phyloP scores from a whole-genome alignment of 2,888 invertebrate species.

The Ormyrus labotus region DNA sequence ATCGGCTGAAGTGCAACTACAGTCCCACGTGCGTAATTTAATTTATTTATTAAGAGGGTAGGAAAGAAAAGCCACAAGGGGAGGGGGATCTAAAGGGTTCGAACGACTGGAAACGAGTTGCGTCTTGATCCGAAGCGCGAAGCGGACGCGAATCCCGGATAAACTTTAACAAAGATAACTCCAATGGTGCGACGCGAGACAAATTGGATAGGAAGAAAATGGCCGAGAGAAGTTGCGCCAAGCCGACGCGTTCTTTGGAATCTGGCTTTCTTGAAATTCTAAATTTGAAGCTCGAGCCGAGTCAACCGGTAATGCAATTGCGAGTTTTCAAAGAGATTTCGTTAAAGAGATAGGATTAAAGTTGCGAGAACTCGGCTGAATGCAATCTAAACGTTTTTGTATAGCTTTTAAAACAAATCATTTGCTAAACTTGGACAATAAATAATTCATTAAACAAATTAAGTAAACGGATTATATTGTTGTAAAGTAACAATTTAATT shows the following conservation, averaged over 20 bases:
- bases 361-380: no score
- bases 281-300: constrained; percentile 8
- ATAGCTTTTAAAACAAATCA: no score
- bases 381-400: no score
- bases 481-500: no score
- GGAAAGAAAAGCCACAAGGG: no score
- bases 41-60: constrained; percentile 28
- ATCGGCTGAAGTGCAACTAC: not conserved
- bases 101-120: not conserved
- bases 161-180: constrained; percentile 19
- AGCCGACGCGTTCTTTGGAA: not conserved
- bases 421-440: no score
- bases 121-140: not conserved
- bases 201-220: constrained; percentile 35
- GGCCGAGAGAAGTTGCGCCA: not conserved
- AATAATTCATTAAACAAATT: no score
- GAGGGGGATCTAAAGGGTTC: not conserved
- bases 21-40: not conserved
- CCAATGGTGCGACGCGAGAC: not conserved
- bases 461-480: no score
- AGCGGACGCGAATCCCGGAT: constrained; percentile 19
- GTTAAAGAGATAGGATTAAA: no score
- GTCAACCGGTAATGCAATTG: not conserved
- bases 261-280: not conserved
- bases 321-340: not conserved